Evolutionary conservation across 2,888 invertebrate species (phyloP).

Genomic region (Clistopyga incitator): DNA sequence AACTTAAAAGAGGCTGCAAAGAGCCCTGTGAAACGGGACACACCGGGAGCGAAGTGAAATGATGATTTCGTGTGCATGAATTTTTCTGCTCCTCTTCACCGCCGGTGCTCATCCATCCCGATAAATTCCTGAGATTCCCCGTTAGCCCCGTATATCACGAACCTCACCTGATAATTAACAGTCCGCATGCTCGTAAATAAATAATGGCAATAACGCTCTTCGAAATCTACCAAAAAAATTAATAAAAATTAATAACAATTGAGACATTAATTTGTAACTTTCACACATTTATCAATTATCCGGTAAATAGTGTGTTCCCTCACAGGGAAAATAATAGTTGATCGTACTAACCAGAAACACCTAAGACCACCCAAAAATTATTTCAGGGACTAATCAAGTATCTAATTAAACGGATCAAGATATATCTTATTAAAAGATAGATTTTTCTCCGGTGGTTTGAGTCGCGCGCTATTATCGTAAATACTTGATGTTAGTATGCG

Average conservation of each 20-base stretch:
- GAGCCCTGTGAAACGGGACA: conserved; percentile 72
- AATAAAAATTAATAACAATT: conserved; percentile 9
- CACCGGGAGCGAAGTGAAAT: conserved; percentile 68
- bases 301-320: background rate
- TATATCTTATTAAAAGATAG: conserved; percentile 25
- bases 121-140: conserved; percentile 62
- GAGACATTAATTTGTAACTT: background rate
- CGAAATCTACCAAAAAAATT: background rate
- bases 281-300: background rate
- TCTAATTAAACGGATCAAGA: conserved; percentile 48
- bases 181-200: conserved; percentile 38
- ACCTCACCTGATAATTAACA: conserved; percentile 52
- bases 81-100: conserved; percentile 38
- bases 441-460: conserved; percentile 11
- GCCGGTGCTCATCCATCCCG: conserved; percentile 53
- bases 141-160: conserved; percentile 49
- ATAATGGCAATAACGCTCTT: conserved; percentile 16
- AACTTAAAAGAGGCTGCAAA: conserved; percentile 72
- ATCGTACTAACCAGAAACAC: background rate
- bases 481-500: conserved; percentile 1
- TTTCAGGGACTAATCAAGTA: conserved; percentile 43
- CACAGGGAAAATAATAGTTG: background rate
- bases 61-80: conserved; percentile 67
- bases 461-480: conserved; percentile 25
- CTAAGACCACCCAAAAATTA: conserved; percentile 51